Conservation (phyloP, 2,888 invertebrate genomes). For the Hesperia comma region DNA sequence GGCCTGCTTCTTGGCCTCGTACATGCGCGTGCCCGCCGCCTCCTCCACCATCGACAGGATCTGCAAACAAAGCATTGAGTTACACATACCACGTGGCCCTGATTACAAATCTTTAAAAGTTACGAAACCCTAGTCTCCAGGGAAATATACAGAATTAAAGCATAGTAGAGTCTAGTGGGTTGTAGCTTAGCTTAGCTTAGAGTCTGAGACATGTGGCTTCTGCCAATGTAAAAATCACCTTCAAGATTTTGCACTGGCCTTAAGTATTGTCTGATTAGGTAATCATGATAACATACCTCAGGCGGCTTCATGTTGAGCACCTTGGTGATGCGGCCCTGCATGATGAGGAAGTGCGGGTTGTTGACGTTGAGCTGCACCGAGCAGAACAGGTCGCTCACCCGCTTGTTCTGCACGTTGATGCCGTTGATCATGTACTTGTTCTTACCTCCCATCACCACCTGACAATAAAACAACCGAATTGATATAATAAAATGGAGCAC, state of each 20-base stretch:
- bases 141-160: too few species aligned
- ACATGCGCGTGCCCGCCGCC: conserved; percentile 98
- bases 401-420: conserved; percentile 93
- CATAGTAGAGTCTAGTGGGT: too few species aligned
- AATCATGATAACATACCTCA: conserved; percentile 85
- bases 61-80: conserved; percentile 62
- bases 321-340: conserved; percentile 99
- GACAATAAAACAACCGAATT: conserved; percentile 35
- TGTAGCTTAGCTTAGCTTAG: too few species aligned
- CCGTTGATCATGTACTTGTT: conserved; percentile 98
- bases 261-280: too few species aligned
- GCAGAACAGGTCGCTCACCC: conserved; percentile 97
- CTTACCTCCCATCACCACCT: conserved; percentile 93
- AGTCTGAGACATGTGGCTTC: too few species aligned
- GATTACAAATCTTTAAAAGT: too few species aligned
- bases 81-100: too few species aligned
- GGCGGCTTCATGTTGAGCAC: conserved; percentile 99
- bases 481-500: too few species aligned
- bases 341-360: conserved; percentile 99
- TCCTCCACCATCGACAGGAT: conserved; percentile 99
- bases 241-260: too few species aligned
- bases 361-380: conserved; percentile 99
- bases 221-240: too few species aligned
- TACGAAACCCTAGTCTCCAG: too few species aligned
- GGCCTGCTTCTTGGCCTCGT: conserved; percentile 95